Percentiles rank a stretch among this genome's conserved stretches.
Evolutionary conservation across 2,113 vertebrate species (phyloP).

Genomic region (Hippocampus guttulatus): DNA sequence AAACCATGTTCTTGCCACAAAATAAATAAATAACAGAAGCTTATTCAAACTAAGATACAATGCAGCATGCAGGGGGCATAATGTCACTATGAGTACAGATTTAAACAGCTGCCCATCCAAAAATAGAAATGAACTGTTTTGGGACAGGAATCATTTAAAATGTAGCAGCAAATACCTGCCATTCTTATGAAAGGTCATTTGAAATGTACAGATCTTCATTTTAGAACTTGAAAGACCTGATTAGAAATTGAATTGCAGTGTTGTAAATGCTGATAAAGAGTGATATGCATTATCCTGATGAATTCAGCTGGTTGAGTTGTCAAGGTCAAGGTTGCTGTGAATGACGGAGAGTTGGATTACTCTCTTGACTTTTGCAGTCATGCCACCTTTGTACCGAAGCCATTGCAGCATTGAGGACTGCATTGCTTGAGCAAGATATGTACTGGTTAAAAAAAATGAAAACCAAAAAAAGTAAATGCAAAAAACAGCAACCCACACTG

Average conservation of each 20-base stretch:
- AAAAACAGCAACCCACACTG: background rate
- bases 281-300: slow-evolving; percentile 3
- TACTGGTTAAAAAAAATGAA: background rate
- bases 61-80: no score
- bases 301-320: background rate
- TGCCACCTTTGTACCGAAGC: slow-evolving; percentile 17
- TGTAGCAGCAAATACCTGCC: background rate
- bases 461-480: background rate
- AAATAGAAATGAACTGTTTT: background rate
- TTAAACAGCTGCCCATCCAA: no score
- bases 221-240: background rate
- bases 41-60: no score
- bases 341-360: background rate
- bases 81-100: no score
- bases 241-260: background rate
- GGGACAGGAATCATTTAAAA: background rate
- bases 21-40: no score
- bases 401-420: background rate
- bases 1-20: no score
- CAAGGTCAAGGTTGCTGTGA: slow-evolving; percentile 29
- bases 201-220: background rate
- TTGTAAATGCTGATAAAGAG: slow-evolving; percentile 23
- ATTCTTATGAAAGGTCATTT: background rate
- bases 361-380: slow-evolving; percentile 1
- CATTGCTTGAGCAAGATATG: background rate